Evolutionary conservation across 2,888 invertebrate genomes (phyloP).

Genomic region (Epinotia nisella): DNA sequence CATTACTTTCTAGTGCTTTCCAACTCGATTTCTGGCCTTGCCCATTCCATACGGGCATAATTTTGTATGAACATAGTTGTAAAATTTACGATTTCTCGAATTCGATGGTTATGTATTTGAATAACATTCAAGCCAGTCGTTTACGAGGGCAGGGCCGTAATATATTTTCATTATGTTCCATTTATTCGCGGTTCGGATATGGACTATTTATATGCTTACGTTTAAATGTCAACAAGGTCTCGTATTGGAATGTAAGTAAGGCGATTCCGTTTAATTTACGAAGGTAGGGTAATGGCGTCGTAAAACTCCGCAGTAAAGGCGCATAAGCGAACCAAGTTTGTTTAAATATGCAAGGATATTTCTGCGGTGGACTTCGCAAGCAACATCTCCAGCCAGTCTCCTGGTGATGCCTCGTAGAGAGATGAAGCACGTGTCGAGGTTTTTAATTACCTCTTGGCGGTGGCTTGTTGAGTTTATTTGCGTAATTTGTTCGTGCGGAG

Average conservation of each 20-base stretch:
- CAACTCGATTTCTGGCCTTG: slow-evolving; percentile 42
- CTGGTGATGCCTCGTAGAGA: too few species aligned
- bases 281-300: slow-evolving; percentile 46
- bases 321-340: slow-evolving; percentile 23
- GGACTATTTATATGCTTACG: slow-evolving; percentile 74
- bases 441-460: too few species aligned
- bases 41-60: slow-evolving; percentile 49
- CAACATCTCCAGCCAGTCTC: too few species aligned
- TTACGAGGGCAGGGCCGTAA: slow-evolving; percentile 71
- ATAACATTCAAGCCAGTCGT: slow-evolving; percentile 70
- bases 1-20: slow-evolving; percentile 46
- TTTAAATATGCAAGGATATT: slow-evolving; percentile 13
- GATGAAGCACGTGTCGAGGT: too few species aligned
- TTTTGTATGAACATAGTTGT: slow-evolving; percentile 61
- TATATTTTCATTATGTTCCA: slow-evolving; percentile 80
- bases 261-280: slow-evolving; percentile 69
- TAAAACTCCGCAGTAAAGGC: slow-evolving; percentile 48
- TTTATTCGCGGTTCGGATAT: slow-evolving; percentile 75
- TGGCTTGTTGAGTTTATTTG: too few species aligned
- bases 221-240: slow-evolving; percentile 70
- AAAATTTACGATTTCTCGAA: slow-evolving; percentile 73
- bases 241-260: slow-evolving; percentile 60
- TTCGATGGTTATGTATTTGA: slow-evolving; percentile 74
- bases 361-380: not conserved
- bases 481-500: too few species aligned